Evolutionary conservation across 2,113 vertebrate species (phyloP), one percentile per base, ranked within the genome.

Genomic region (Acrocephalus arundinaceus): DNA sequence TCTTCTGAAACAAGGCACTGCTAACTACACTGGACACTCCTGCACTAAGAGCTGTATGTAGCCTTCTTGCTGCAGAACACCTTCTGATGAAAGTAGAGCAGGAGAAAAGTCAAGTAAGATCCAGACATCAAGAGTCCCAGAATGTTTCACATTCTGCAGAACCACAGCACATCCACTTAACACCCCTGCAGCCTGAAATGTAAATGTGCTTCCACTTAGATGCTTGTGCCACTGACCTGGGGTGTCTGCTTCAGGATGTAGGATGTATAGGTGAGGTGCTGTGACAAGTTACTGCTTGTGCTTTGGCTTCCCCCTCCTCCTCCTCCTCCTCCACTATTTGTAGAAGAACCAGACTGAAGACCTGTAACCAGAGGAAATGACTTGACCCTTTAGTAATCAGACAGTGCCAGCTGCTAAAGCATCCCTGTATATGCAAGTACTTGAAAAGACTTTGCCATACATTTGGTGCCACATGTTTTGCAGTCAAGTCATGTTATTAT

Each of bases 211-310:
- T 46, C 37, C 55, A 16, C 19, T 7, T 43, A 76, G 51, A 63
- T 15, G 63, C 43, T 77, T 19, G 54, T 15, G 46, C 31, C 65
- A 94, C 98, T 97, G 78, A 98, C 98, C 98, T 98, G 98, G 43
- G 98, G 99, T 10, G 99, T 99, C 94, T 99, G 99, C 97, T 99
- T 99, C 79, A 99, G 98, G 97, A 99, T 99, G 83, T 99, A 99
- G 30, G 99, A 99, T 4, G 99, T 99, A 92, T 99, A 99, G 27
- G 99, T 99, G 92, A 99, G 98, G 96, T 99, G 99, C 87, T 99
- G 99, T 72, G 99, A 98, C 72, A 99, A 94, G 85, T 98, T 98
- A 96, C 98, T 97, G 22, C 98, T 98, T 45, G 98, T 94, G 88
- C 98, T 98, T 55, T 98, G 97, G 17, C 97, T 98, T 76, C 98